phyloP scores from a whole-genome alignment of 2,797 vertebrate genomes.

The Danionella dracula region DNA sequence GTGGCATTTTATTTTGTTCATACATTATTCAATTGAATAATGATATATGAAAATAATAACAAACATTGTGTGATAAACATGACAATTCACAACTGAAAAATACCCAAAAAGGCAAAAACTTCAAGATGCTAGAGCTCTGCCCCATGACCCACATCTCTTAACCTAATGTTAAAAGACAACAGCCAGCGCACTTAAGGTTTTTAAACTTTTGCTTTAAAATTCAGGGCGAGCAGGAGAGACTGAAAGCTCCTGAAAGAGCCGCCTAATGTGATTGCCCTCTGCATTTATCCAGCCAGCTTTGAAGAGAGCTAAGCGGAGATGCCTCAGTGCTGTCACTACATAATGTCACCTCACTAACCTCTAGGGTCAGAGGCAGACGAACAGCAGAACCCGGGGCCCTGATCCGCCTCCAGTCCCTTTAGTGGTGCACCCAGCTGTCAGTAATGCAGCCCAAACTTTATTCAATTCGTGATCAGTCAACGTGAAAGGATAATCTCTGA shows the following conservation, averaged over 20 bases:
- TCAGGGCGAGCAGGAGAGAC: slow-evolving; percentile 39
- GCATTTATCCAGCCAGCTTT: slow-evolving; percentile 64
- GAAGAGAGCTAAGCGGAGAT: slow-evolving; percentile 64
- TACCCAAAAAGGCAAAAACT: no score
- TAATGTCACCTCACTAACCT: slow-evolving; percentile 74
- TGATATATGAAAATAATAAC: no score
- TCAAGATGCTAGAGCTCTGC: slow-evolving; percentile 45
- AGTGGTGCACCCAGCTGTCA: slow-evolving; percentile 83
- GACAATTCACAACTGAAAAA: no score
- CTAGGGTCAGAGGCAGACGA: slow-evolving; percentile 77
- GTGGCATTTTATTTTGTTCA: no score
- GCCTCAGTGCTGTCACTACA: slow-evolving; percentile 74
- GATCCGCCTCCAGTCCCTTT: slow-evolving; percentile 75
- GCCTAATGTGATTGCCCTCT: slow-evolving; percentile 72
- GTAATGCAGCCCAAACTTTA: slow-evolving; percentile 82
- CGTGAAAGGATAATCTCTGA: slow-evolving; percentile 95
- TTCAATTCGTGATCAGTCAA: slow-evolving; percentile 80
- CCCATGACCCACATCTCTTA: slow-evolving; percentile 51
- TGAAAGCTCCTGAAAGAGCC: slow-evolving; percentile 43
- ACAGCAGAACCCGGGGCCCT: slow-evolving; percentile 80
- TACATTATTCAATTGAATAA: no score
- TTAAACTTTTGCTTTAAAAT: slow-evolving; percentile 54
- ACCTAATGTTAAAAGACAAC: slow-evolving; percentile 59
- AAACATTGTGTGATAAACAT: no score
- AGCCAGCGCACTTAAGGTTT: slow-evolving; percentile 49